phyloP scores from a whole-genome alignment of 2,888 invertebrate species.

The Athetis lepigone region DNA sequence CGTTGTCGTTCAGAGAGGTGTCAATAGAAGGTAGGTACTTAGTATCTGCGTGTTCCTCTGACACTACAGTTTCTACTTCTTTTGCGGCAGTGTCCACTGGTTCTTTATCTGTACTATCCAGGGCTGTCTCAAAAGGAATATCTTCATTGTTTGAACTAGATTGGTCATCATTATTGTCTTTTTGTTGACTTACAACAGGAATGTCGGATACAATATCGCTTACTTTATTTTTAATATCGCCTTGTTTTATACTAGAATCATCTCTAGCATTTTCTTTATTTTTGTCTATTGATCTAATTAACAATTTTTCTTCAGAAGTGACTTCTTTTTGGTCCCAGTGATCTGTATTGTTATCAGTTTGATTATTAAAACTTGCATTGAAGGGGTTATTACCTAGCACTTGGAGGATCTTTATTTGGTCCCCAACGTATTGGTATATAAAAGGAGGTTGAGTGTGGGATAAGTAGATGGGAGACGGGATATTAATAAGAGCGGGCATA shows the following conservation, averaged over 20 bases:
- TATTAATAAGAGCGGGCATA: slow-evolving; percentile 85
- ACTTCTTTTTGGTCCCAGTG: slow-evolving; percentile 74
- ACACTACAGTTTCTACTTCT: slow-evolving; percentile 24
- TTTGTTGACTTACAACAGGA: slow-evolving; percentile 54
- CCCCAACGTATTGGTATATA: slow-evolving; percentile 85
- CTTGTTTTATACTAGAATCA: slow-evolving; percentile 35
- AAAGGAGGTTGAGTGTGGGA: slow-evolving; percentile 87
- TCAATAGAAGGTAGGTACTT: slow-evolving; percentile 72
- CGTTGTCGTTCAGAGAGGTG: slow-evolving; percentile 70
- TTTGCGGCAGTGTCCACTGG: slow-evolving; percentile 34
- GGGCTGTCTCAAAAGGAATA: slow-evolving; percentile 40
- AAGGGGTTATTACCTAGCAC: slow-evolving; percentile 84
- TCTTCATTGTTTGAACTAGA: slow-evolving; percentile 44
- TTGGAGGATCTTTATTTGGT: slow-evolving; percentile 85
- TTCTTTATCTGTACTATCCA: slow-evolving; percentile 39
- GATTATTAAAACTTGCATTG: slow-evolving; percentile 70
- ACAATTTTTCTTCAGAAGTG: slow-evolving; percentile 60
- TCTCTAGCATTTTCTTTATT: slow-evolving; percentile 42
- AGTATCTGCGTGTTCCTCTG: slow-evolving; percentile 60
- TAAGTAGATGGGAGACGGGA: slow-evolving; percentile 79
- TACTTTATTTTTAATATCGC: slow-evolving; percentile 40
- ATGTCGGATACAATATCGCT: slow-evolving; percentile 48
- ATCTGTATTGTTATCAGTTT: slow-evolving; percentile 73
- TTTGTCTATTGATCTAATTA: slow-evolving; percentile 58
- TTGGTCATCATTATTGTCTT: slow-evolving; percentile 54